Evolutionary conservation across 2,888 invertebrate species (phyloP), one percentile per base, ranked within the genome.

Genomic region (Stegophylla sp.): DNA sequence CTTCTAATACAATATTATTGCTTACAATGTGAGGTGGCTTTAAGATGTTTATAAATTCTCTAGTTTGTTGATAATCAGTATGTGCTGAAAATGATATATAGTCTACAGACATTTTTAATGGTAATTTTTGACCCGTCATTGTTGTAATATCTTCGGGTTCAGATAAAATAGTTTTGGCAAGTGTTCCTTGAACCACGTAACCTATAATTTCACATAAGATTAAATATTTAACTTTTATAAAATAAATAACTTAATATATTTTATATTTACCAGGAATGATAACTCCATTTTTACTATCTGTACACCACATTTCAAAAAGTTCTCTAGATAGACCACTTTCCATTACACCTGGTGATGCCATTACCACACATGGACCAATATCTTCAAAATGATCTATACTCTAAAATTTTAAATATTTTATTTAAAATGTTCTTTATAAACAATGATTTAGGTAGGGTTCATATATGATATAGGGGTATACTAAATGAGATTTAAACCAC

Each of bases 281-380:
- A 83, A 96, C 96, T 0, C 99, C 99, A 87, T 99, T 99, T 86
- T 98, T 96, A 13, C 96, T 90, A 88, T 99, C 98, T 0, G 97
- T 95, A 87, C 99, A 99, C 99, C 99, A 99, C 13, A 92, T 94
- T 88, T 99, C 99, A 88, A 99, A 99, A 66, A 99, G 89, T 86
- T 99, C 99, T 48, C 98, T 89, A 0, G 97, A 98, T 28, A 99
- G 88, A 0, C 99, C 99, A 85, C 95, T 97, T 89, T 99, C 99
- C 95, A 99, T 95, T 98, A 99, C 99, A 86, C 99, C 99, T 0
- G 99, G 99, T 0, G 96, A 96, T 1, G 99, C 99, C 94, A 99
- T 95, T 41, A 99, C 94, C n/a, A 99, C 98, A 86, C 98, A 99
- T 0, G 99, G 99, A 0, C 99, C 99, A 81, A 98, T 95, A 87